A percentile compares a stretch with the other conserved stretches of the same genome.
Conservation (phyloP, 2,113 vertebrate species). For the Urocynchramus pylzowi region DNA sequence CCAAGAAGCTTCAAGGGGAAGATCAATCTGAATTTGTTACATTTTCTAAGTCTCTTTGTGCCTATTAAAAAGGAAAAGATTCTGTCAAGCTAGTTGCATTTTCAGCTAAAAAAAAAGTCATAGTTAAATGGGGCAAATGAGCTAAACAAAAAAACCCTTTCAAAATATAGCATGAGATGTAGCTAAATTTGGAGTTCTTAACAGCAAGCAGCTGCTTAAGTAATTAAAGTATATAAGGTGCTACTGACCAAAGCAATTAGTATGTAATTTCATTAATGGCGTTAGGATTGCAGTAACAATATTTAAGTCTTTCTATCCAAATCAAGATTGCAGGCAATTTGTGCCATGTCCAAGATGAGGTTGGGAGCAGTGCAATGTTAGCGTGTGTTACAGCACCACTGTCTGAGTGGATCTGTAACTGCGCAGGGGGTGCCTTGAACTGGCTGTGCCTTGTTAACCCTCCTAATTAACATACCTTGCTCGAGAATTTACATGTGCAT, state of each 20-base stretch:
- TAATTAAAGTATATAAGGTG: constrained; percentile 17
- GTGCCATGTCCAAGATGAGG: not conserved
- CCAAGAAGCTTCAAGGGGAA: not conserved
- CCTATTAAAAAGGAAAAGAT: not conserved
- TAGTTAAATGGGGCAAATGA: not conserved
- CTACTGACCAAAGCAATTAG: constrained; percentile 44
- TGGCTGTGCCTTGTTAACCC: not conserved
- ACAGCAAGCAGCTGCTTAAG: not conserved
- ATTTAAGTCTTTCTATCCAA: constrained; percentile 50
- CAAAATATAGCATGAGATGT: not conserved
- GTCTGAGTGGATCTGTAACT: not conserved
- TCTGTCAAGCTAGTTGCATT: not conserved
- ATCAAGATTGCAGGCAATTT: constrained; percentile 12
- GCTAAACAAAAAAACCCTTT: not conserved
- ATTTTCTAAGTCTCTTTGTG: not conserved
- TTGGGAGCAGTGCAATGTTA: not conserved
- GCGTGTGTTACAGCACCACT: not conserved
- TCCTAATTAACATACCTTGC: not conserved
- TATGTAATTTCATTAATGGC: constrained; percentile 37
- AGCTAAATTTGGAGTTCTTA: constrained; percentile 37
- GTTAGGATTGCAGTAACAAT: constrained; percentile 15
- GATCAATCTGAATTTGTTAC: constrained; percentile 7
- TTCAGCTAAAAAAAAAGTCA: not conserved
- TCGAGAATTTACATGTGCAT: not conserved
- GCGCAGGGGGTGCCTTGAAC: not conserved